Conservation (phyloP, 2,888 invertebrate genomes). For the Anarsia innoxiella region DNA sequence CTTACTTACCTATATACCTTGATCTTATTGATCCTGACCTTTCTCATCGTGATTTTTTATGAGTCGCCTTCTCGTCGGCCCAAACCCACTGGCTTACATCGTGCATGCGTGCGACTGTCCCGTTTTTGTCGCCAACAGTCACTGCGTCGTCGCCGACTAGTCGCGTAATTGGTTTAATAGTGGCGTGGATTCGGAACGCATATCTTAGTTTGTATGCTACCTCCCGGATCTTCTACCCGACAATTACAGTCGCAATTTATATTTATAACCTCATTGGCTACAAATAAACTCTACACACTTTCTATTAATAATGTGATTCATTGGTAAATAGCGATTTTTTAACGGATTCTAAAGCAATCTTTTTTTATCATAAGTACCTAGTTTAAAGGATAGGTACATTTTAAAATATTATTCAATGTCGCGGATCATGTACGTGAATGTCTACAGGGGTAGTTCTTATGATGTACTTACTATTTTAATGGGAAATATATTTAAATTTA, state of each 20-base stretch:
- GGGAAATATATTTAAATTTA: no score
- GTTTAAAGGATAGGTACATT: no score
- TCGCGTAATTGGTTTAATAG: constrained; percentile 49
- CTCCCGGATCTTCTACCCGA: constrained; percentile 33
- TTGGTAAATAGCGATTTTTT: no score
- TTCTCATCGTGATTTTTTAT: constrained; percentile 23
- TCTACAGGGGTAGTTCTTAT: no score
- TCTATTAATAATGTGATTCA: no score
- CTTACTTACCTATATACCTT: no score
- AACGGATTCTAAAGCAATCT: no score
- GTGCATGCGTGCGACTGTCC: constrained; percentile 24
- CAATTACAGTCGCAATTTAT: constrained; percentile 19
- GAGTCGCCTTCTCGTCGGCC: constrained; percentile 25
- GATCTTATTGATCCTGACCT: constrained; percentile 8
- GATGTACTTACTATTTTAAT: no score
- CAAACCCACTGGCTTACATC: constrained; percentile 39
- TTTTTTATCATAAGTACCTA: no score
- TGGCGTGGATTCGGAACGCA: constrained; percentile 18
- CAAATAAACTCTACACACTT: background rate
- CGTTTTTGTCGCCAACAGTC: constrained; percentile 30
- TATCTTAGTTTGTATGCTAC: constrained; percentile 28
- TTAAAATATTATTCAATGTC: no score
- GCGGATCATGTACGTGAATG: no score
- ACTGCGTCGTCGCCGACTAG: constrained; percentile 6
- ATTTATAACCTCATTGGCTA: background rate